Base-by-base conservation (phyloP, 1,140 invertebrate species). In the Campodea augens region DNA sequence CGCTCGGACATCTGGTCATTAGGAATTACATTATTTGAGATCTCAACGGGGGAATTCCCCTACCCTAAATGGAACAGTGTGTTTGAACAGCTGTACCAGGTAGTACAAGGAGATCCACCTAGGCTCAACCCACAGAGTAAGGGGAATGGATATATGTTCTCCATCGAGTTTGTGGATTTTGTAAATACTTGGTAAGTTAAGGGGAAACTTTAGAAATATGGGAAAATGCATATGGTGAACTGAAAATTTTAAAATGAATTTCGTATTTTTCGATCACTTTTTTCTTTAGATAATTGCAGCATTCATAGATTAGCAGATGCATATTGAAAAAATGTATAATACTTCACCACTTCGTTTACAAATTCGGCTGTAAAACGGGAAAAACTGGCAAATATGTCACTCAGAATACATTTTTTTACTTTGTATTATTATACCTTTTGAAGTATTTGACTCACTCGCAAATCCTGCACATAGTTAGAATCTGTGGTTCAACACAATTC, bases 1-100 rank as follows among this genome's bases (percentile, higher is more conserved):
- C 73, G 89, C 46, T 92, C 88, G 25, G 91, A 95, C 62, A 89
- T 97, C 7, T 96, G 91, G 90, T 93, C 89, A 21, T 66, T 97
- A 43, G 83, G 83, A 5, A 88, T 87, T 48, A 87, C 83, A 10
- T 62, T 91, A 48, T 86, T 92, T 74, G 90, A 95, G 66, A 76
- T 95, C 18, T 83, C 90, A 0, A 93, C 86, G 7, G 90, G 90
- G 7, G 75, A 74, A 43, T 96, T 96, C 64, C 92, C 92, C 0
- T 97, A 96, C 61, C 84, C 82, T 7, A 84, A 84, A 54, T 96
- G 90, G 90, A 85, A 85, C 49, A 87, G 82, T 5, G 85, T 93
- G 2, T 97, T 97, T 67, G 90, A 96, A 55, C 91, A 97, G 60
- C 66, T 97, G 32, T 88, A 87, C 55, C 87, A 91, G 68, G 91